Base-by-base conservation (phyloP, 1,140 invertebrate species). In the Pomacea maculata region DNA sequence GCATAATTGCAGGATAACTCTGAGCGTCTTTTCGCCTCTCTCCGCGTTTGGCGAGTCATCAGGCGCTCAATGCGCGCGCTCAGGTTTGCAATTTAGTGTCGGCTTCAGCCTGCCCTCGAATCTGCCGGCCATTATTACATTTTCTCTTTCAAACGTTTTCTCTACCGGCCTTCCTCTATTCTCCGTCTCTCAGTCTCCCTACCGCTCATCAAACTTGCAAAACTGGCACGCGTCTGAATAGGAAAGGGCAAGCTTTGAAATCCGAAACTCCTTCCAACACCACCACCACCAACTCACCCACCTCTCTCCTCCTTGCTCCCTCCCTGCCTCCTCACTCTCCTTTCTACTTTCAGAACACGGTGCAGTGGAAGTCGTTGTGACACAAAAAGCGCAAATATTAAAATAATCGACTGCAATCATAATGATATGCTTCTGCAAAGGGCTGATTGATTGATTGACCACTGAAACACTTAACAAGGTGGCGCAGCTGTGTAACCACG, bases 1-100 rank as follows among this genome's bases (percentile, higher is more conserved):
- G 61, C 57, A 15, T 57, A 64, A 76, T 73, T 76, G 75, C 75
- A 63, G 75, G 75, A 76, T 57, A 76, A 76, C 75, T 76, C 57
- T 63, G 29, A 54, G 57, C 57, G 61, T 61, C 52, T 70, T 70
- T 70, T 70, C 67, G 67, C 21, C 67, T 34, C 67, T 55, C 73
- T 75, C 57, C 57, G 63, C 61, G 34, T 63, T 65, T 76, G 75
- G 57, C 57, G 45, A 76, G n/a, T 76, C n/a, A 64, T 19, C 15
- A 63, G 29, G 57, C 17, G 75, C 12, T 76, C 25, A 29, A 63
- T 45, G 45, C 75, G 29, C 57, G 7, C 57, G 34, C 52, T 34
- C 57, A 76, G 75, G 75, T 25, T 45, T 65, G 75, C 75, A 76
- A 76, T 76, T 76, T 76, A 63, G 57, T 61, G 57, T 61, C 57